These are phyloP conservation scores for Idris sp. DNA, from an alignment of 1,140 invertebrate species.

Conservation along the genomic window DNA sequence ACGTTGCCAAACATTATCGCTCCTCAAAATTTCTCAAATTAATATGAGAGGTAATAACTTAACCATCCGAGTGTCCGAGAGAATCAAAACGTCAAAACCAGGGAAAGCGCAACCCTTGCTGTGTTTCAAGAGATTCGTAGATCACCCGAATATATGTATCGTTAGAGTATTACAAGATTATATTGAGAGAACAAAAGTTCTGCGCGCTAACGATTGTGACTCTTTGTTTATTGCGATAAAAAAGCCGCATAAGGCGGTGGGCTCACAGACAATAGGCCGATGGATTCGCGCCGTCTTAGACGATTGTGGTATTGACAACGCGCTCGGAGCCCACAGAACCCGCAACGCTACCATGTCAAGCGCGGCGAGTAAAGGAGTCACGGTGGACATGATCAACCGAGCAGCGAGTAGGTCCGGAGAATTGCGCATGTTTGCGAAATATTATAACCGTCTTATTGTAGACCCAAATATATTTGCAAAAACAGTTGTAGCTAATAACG, in stretches of 20 bases:
- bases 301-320: background rate
- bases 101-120: no score
- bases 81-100: slow-evolving; percentile 1
- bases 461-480: background rate
- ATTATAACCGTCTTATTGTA: background rate
- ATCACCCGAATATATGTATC: no score
- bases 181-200: background rate
- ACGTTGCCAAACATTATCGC: background rate
- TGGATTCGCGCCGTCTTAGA: background rate
- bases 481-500: background rate
- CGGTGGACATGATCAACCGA: background rate
- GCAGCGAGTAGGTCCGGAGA: background rate
- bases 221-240: background rate
- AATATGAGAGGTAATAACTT: background rate
- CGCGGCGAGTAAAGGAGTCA: background rate
- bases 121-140: no score
- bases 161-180: no score
- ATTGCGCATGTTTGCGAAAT: background rate
- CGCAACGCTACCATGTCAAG: background rate
- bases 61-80: background rate
- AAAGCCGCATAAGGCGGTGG: slow-evolving; percentile 7
- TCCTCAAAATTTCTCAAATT: background rate
- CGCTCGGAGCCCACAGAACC: background rate
- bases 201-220: background rate
- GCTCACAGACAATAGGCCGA: background rate